Evolutionary conservation across 2,888 invertebrate genomes (phyloP).

Genomic region (Pandemis corylana): DNA sequence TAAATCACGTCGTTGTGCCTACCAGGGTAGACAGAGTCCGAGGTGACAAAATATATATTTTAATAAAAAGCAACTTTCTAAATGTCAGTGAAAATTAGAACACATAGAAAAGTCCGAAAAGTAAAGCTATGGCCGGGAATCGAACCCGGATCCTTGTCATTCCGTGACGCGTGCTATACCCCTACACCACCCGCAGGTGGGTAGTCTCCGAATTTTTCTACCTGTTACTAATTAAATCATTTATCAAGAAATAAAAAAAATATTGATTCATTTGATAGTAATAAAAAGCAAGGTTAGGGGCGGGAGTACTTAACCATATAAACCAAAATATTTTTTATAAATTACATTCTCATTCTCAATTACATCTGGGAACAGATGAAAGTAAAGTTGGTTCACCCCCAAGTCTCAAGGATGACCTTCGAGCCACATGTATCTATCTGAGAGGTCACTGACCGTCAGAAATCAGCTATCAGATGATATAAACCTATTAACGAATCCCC

Average conservation of each 20-base stretch:
- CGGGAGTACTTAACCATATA: background rate
- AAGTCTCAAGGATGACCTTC: background rate
- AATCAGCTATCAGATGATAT: background rate
- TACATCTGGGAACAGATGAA: background rate
- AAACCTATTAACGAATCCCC: background rate
- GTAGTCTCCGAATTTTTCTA: too few species aligned
- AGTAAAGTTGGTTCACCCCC: background rate
- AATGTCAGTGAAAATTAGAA: too few species aligned
- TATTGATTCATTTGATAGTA: too few species aligned
- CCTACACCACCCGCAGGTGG: too few species aligned
- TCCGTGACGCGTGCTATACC: too few species aligned
- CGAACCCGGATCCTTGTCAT: too few species aligned
- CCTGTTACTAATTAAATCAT: too few species aligned
- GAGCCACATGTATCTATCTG: background rate
- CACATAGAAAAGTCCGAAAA: too few species aligned
- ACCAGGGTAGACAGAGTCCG: too few species aligned
- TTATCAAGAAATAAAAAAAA: too few species aligned
- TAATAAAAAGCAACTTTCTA: background rate
- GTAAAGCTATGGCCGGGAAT: too few species aligned
- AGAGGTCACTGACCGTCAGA: background rate
- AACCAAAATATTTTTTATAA: background rate
- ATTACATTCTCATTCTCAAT: background rate
- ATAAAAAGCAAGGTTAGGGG: background rate
- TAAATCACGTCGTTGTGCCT: too few species aligned
- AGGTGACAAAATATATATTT: background rate